Evolutionary conservation across 2,113 vertebrate genomes (phyloP).

Genomic region (Ptychochromis oligacanthus): DNA sequence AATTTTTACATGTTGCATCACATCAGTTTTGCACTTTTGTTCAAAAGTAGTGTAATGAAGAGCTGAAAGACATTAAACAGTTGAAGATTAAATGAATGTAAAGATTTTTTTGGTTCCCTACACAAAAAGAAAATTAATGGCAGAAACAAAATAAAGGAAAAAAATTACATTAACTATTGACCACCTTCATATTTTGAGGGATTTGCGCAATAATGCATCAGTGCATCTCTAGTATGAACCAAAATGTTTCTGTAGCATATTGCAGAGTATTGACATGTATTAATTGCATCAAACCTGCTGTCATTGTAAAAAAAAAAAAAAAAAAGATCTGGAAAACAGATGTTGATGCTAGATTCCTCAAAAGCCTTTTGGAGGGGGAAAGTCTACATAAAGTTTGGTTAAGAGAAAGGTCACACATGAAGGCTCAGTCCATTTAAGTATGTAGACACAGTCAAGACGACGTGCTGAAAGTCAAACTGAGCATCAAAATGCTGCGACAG

Average conservation of each 20-base stretch:
- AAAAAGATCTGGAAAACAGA: background rate
- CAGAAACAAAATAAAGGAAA: background rate
- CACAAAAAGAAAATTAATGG: background rate
- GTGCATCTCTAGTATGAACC: background rate
- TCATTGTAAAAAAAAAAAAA: background rate
- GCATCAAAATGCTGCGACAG: too few relatives aligned
- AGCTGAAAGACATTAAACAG: too few relatives aligned
- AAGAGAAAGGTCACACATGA: background rate
- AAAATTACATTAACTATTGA: background rate
- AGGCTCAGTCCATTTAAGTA: background rate
- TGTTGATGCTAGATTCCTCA: fast-evolving
- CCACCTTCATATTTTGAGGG: background rate
- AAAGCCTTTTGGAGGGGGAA: background rate
- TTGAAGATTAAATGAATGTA: too few relatives aligned
- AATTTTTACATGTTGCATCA: too few relatives aligned
- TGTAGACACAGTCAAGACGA: too few relatives aligned
- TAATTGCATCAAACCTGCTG: background rate
- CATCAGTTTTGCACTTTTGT: too few relatives aligned
- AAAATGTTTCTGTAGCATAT: background rate
- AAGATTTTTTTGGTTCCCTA: too few relatives aligned
- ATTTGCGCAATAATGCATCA: background rate
- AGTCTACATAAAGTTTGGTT: background rate
- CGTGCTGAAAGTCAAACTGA: too few relatives aligned
- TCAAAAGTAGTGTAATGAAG: too few relatives aligned
- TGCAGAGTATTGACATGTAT: background rate